Conservation (phyloP, 2,888 invertebrate genomes). For the Meliscaeva auricollis region DNA sequence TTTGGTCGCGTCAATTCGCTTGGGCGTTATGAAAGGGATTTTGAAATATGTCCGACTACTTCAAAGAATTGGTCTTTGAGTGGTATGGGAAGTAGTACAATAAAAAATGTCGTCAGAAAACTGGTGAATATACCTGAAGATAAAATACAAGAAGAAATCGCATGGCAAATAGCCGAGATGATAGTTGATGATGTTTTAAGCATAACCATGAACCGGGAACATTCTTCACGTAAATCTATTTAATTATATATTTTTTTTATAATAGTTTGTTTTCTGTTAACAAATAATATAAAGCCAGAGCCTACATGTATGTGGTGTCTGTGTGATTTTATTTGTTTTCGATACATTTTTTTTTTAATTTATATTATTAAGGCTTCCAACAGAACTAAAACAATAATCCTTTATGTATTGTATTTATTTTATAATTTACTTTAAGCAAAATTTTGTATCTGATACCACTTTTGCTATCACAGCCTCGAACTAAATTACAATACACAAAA, state of each 20-base stretch:
- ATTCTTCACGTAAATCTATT: constrained; percentile 23
- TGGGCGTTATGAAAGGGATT: constrained; percentile 96
- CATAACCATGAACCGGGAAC: constrained; percentile 86
- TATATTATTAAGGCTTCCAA: too few relatives aligned
- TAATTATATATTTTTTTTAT: constrained; percentile 5
- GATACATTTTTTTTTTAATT: too few relatives aligned
- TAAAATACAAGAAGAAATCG: constrained; percentile 97
- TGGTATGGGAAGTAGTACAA: constrained; percentile 81
- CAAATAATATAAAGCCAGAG: not conserved
- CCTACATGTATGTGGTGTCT: too few relatives aligned
- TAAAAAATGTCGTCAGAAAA: constrained; percentile 88
- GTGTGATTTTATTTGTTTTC: too few relatives aligned
- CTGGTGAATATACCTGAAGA: constrained; percentile 93
- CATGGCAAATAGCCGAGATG: constrained; percentile 98
- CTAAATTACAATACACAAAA: not conserved
- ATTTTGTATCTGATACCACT: not conserved
- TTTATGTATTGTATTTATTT: not conserved
- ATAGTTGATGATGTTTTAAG: constrained; percentile 97
- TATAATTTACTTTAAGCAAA: not conserved
- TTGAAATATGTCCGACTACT: constrained; percentile 89
- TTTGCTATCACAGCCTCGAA: not conserved
- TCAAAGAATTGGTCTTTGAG: constrained; percentile 81
- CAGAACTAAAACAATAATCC: too few relatives aligned
- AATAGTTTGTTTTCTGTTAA: not conserved
- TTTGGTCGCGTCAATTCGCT: constrained; percentile 94